Evolutionary conservation across 2,797 vertebrate species (phyloP).

Genomic region (Pogoniulus pusillus): DNA sequence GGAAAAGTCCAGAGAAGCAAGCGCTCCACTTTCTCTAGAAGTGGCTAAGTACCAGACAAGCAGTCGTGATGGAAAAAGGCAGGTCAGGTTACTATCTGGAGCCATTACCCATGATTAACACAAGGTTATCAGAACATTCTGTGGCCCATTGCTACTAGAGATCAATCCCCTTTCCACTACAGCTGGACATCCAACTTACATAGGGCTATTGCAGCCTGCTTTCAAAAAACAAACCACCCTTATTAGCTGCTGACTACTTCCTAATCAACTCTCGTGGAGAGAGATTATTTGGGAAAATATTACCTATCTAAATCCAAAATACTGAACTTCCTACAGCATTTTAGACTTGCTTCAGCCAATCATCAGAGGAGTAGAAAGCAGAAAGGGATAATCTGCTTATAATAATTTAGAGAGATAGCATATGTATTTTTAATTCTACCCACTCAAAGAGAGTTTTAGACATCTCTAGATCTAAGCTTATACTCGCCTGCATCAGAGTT

Average conservation of each 20-base stretch:
- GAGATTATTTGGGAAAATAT: neutral
- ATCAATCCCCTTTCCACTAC: neutral
- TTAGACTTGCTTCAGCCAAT: neutral
- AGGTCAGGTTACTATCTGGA: neutral
- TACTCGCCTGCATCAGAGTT: neutral
- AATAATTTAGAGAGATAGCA: neutral
- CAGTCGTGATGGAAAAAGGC: neutral
- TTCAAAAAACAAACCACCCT: neutral
- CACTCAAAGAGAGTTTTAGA: neutral
- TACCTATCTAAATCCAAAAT: neutral
- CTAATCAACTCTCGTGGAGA: neutral
- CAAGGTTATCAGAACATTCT: neutral
- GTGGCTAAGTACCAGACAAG: neutral
- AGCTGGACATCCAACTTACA: neutral
- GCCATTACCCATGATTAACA: neutral
- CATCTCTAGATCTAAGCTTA: neutral
- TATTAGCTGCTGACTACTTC: neutral
- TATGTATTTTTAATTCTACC: neutral
- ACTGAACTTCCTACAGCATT: neutral
- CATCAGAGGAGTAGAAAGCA: neutral
- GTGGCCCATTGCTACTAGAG: neutral
- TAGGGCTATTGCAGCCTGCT: neutral
- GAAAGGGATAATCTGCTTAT: neutral
- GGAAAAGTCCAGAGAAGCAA: neutral
- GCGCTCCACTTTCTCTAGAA: neutral